A percentile compares a stretch with the other conserved stretches of the same genome.
These are phyloP conservation scores for Cheilosia vernalis DNA, from an alignment of 2,888 invertebrate genomes.

Conservation along the genomic window DNA sequence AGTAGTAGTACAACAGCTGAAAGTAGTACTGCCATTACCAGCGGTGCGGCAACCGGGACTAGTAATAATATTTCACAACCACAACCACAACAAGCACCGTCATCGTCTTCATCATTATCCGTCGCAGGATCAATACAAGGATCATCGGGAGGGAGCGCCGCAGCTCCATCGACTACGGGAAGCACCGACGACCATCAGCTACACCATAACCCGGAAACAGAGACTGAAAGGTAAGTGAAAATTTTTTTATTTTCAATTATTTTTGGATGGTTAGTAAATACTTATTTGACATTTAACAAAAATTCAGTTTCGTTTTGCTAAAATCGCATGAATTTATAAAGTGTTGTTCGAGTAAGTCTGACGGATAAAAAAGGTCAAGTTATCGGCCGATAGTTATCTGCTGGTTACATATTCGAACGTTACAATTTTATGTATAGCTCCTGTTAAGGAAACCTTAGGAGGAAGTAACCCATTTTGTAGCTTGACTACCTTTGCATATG, in stretches of 20 bases:
- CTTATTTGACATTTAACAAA: background rate
- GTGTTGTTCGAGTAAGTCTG: no score
- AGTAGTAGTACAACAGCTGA: constrained; percentile 54
- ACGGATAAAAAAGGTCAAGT: no score
- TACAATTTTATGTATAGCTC: no score
- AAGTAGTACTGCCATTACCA: constrained; percentile 8
- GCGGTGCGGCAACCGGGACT: constrained; percentile 30
- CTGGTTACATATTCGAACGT: no score
- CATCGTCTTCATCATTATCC: constrained; percentile 56
- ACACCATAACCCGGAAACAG: constrained; percentile 82
- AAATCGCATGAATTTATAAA: no score
- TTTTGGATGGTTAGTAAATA: background rate
- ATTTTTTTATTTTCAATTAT: background rate
- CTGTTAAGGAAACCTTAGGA: no score
- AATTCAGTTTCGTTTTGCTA: background rate
- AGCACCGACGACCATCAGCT: constrained; percentile 69
- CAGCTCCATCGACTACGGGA: constrained; percentile 61
- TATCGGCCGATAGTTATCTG: no score
- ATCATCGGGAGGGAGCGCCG: constrained; percentile 55
- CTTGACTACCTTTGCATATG: no score
- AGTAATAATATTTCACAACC: constrained; percentile 48
- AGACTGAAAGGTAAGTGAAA: constrained; percentile 83
- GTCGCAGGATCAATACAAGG: constrained; percentile 61
- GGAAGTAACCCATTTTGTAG: no score
- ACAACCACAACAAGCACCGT: constrained; percentile 26